Base-by-base conservation (phyloP, 2,888 invertebrate species). In the Hydriomena furcata region DNA sequence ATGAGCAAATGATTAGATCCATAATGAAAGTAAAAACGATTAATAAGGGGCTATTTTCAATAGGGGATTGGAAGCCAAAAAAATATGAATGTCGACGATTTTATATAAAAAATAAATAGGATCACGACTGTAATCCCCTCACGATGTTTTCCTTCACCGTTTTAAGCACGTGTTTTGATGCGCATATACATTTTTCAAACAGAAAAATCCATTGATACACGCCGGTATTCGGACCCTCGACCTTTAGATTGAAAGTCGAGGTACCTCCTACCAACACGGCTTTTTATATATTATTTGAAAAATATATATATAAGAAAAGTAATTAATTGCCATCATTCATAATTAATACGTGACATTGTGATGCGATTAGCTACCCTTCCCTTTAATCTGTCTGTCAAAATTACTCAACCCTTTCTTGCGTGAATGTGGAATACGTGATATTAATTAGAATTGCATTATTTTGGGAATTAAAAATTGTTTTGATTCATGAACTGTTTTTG, bases 311-410 rank as follows among this genome's bases (percentile, higher is more conserved):
- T 20, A 8, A 21, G 21, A 11, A 30, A 23, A 31, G 8, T 24
- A 48, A 51, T 41, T 48, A 43, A 56, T 51, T 49, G 51, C 46
- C 43, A 43, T 58, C 60, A 58, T 23, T 41, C 25, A 49, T 41
- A 55, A 55, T 60, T 55, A 58, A 49, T 49, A 32, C 32, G 76
- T 76, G 75, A 72, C 71, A 37, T 68, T 71, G 65, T 56, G 73
- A 79, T 68, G 55, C 67, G 71, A 80, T 81, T 80, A 76, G 63
- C 60, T 73, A 76, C 82, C 82, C 79, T 79, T 73, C 60, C 66
- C 46, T n/a, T n/a, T n/a, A n/a, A 61, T 67, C 68, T 60, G 74
- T 69, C 58, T 56, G 50, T 82, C 75, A 79, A 58, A 75, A 79
- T 82, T 80, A 81, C 32, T 40, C 60, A 70, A 72, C 77, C 79